These are phyloP conservation scores for Tenthredo mesomela DNA, from an alignment of 2,888 invertebrate genomes.

Conservation along the genomic window DNA sequence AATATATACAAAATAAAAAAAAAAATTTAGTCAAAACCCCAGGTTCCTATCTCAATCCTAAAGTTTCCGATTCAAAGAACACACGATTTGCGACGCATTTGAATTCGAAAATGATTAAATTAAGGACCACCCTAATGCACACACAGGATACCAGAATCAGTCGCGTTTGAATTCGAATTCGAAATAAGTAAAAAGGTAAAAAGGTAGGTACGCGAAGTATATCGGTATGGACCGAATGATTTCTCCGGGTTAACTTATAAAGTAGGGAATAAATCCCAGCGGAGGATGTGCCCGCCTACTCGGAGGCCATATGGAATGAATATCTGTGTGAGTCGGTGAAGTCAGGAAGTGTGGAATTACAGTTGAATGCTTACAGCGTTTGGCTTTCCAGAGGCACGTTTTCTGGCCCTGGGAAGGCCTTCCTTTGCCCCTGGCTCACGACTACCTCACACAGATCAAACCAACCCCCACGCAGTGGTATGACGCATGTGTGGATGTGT, in stretches of 20 bases:
- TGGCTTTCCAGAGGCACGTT: slow-evolving; percentile 36
- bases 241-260: background rate
- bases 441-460: slow-evolving; percentile 14
- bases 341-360: slow-evolving; percentile 43
- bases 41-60: no score
- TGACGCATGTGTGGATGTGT: background rate
- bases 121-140: no score
- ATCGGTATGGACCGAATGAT: background rate
- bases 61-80: no score
- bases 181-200: no score
- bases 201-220: background rate
- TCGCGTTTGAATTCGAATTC: background rate
- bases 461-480: background rate
- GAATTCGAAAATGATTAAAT: no score
- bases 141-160: no score
- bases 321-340: background rate
- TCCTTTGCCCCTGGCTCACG: background rate
- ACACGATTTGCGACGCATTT: no score
- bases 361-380: slow-evolving; percentile 43
- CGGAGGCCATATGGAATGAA: background rate
- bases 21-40: no score
- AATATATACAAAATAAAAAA: no score
- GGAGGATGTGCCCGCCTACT: slow-evolving; percentile 9
- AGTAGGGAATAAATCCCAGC: slow-evolving; percentile 12
- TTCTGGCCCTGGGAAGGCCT: background rate